A percentile compares a stretch with the other conserved stretches of the same genome.
phyloP scores from a whole-genome alignment of 1,140 invertebrate genomes.

The Drosophila mayri region DNA sequence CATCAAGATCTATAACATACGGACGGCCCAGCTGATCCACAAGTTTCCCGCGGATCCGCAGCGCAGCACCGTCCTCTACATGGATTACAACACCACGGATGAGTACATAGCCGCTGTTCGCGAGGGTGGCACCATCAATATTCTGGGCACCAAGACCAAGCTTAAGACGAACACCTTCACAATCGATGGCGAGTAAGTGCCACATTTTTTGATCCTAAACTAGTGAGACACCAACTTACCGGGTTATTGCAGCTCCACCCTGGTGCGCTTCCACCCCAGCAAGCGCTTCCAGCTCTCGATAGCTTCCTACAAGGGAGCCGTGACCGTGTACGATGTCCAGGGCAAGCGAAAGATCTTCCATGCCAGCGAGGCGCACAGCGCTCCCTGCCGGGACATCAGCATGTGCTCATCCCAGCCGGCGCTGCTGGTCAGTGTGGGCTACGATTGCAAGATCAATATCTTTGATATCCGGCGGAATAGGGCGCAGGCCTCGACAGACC shows the following conservation, averaged over 20 bases:
- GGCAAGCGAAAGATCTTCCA: slow-evolving; percentile 70
- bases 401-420: slow-evolving; percentile 68
- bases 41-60: slow-evolving; percentile 67
- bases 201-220: neutral
- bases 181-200: slow-evolving; percentile 72
- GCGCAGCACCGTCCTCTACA: slow-evolving; percentile 69
- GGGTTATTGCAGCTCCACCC: slow-evolving; percentile 57
- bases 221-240: neutral
- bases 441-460: slow-evolving; percentile 81
- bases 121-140: slow-evolving; percentile 72
- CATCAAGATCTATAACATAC: slow-evolving; percentile 72
- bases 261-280: slow-evolving; percentile 79
- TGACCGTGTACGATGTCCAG: slow-evolving; percentile 75
- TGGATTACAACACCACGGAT: slow-evolving; percentile 79
- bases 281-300: slow-evolving; percentile 75
- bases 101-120: slow-evolving; percentile 80
- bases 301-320: slow-evolving; percentile 72
- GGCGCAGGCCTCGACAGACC: slow-evolving; percentile 48
- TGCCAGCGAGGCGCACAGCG: slow-evolving; percentile 66
- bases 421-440: slow-evolving; percentile 77
- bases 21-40: slow-evolving; percentile 65
- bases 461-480: slow-evolving; percentile 75
- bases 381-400: slow-evolving; percentile 77
- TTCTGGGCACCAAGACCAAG: slow-evolving; percentile 78
- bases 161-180: slow-evolving; percentile 72